These are phyloP conservation scores for Seladonia tumulorum DNA, from an alignment of 2,888 invertebrate genomes.

Conservation along the genomic window DNA sequence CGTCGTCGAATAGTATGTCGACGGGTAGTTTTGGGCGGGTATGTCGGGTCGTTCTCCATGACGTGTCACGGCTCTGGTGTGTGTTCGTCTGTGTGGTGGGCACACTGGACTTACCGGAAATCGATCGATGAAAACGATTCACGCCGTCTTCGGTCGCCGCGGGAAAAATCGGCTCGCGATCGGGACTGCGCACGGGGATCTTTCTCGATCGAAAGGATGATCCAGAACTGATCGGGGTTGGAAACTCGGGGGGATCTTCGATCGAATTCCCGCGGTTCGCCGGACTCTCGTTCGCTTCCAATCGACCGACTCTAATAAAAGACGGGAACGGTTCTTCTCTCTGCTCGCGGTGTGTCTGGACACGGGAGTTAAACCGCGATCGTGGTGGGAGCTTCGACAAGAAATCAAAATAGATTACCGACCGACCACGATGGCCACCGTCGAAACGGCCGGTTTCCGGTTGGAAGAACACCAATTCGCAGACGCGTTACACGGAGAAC, in stretches of 20 bases:
- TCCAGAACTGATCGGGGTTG: neutral
- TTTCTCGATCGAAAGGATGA: neutral
- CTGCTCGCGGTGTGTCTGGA: constrained; percentile 67
- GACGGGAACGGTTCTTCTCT: constrained; percentile 69
- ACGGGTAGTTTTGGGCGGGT: neutral
- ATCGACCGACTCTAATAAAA: constrained; percentile 82
- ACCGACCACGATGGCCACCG: constrained; percentile 57
- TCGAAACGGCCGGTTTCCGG: constrained; percentile 67
- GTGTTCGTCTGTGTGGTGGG: constrained; percentile 42
- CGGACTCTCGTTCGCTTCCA: constrained; percentile 74
- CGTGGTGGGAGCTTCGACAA: constrained; percentile 81
- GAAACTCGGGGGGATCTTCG: neutral
- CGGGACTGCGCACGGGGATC: neutral
- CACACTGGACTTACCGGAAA: constrained; percentile 75
- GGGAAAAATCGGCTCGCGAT: constrained; percentile 3
- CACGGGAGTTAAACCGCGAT: constrained; percentile 44
- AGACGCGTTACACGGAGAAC: constrained; percentile 30
- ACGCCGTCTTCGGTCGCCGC: constrained; percentile 35
- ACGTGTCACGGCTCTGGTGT: constrained; percentile 34
- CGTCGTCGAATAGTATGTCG: neutral
- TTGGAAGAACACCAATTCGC: constrained; percentile 69
- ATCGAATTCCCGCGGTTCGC: constrained; percentile 61
- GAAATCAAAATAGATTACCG: constrained; percentile 80
- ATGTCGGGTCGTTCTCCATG: constrained; percentile 3
- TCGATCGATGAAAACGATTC: constrained; percentile 24